Percentiles rank a stretch among this genome's conserved stretches.
These are phyloP conservation scores for Portevinia maculata DNA, from an alignment of 2,888 invertebrate genomes.

Conservation along the genomic window DNA sequence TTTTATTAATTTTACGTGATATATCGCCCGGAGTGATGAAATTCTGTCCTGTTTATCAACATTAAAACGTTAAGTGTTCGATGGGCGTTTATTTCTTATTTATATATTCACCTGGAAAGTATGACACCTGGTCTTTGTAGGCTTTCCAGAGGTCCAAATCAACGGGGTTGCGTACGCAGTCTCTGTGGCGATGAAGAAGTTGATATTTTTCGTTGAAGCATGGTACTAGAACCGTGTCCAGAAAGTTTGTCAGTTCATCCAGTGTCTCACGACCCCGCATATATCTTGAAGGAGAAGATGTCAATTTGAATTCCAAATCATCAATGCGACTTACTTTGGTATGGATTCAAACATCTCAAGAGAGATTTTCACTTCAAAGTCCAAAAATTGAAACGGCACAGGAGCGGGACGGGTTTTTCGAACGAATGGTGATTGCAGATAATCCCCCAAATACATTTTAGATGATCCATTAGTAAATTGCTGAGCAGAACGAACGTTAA, in stretches of 20 bases:
- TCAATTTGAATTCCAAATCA: not conserved
- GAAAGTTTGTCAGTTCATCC: conserved; percentile 76
- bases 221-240: conserved; percentile 76
- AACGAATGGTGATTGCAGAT: conserved; percentile 77
- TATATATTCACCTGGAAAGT: conserved; percentile 76
- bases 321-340: conserved; percentile 76
- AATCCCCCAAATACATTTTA: conserved; percentile 76
- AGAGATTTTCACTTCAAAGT: conserved; percentile 76
- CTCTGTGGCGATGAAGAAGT: conserved; percentile 76
- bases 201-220: conserved; percentile 79
- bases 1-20: conserved; percentile 76
- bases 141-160: conserved; percentile 78
- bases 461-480: conserved; percentile 59
- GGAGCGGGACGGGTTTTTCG: conserved; percentile 72
- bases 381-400: conserved; percentile 76
- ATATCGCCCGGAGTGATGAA: conserved; percentile 79
- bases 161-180: conserved; percentile 74
- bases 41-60: conserved; percentile 75
- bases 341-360: conserved; percentile 76
- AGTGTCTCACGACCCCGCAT: conserved; percentile 78
- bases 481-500: not conserved
- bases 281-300: conserved; percentile 72
- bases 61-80: conserved; percentile 9
- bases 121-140: conserved; percentile 76
- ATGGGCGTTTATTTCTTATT: not conserved